phyloP scores from a whole-genome alignment of 1,140 invertebrate genomes.

The Cotesia glomerata region DNA sequence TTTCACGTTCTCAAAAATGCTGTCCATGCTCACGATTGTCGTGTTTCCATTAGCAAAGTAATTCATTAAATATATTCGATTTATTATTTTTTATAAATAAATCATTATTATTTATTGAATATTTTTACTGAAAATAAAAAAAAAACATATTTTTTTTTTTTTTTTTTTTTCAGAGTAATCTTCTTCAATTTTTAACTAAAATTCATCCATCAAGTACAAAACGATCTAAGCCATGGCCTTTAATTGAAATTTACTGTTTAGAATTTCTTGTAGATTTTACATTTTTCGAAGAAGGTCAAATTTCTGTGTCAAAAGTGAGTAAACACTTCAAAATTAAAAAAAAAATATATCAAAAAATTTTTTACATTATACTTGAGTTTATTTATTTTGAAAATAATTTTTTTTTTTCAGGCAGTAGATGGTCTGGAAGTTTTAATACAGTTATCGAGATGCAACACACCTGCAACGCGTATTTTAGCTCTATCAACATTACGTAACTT shows the following conservation, averaged over 20 bases:
- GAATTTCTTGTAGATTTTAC: slow-evolving; percentile 60
- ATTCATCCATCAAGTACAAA: slow-evolving; percentile 53
- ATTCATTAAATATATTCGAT: slow-evolving; percentile 1
- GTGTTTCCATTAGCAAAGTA: slow-evolving; percentile 65
- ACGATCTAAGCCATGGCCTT: slow-evolving; percentile 49
- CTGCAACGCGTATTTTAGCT: slow-evolving; percentile 46
- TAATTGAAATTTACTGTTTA: slow-evolving; percentile 53
- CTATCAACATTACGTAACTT: slow-evolving; percentile 54
- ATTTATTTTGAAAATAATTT: not conserved
- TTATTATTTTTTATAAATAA: not conserved
- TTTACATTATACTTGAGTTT: not conserved
- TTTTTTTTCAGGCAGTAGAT: slow-evolving; percentile 45
- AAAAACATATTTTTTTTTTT: not conserved
- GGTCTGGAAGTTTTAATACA: slow-evolving; percentile 52
- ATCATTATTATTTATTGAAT: not conserved
- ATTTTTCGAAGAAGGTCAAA: slow-evolving; percentile 58
- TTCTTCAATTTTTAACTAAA: slow-evolving; percentile 52
- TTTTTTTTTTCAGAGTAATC: slow-evolving; percentile 48
- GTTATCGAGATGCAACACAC: slow-evolving; percentile 44
- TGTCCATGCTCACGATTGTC: slow-evolving; percentile 62
- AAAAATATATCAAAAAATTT: too few relatives aligned
- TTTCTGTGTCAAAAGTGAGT: slow-evolving; percentile 54
- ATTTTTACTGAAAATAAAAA: not conserved
- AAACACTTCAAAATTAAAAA: not conserved
- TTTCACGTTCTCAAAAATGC: slow-evolving; percentile 63